Conservation (phyloP, 2,113 vertebrate species). For the Chaetura pelagica region DNA sequence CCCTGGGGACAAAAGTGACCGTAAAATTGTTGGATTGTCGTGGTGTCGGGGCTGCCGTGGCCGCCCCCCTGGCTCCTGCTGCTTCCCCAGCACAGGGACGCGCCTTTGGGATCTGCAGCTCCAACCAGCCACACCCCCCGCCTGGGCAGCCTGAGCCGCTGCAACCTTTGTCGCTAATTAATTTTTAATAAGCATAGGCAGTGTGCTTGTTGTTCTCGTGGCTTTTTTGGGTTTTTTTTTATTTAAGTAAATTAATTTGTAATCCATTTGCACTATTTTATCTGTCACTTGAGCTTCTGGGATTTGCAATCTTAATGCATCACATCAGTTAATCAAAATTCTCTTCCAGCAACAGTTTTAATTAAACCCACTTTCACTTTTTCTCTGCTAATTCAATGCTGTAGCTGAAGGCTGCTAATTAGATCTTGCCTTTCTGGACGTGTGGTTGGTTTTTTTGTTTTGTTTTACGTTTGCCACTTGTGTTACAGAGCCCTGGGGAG, state of each 20-base stretch:
- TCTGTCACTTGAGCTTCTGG: constrained; percentile 29
- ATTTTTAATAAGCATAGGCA: not conserved
- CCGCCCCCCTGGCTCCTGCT: too few species aligned
- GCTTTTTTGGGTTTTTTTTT: too few species aligned
- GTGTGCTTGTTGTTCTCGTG: not conserved
- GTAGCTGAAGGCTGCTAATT: constrained; percentile 10
- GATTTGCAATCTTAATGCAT: constrained; percentile 41
- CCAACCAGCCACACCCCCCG: too few species aligned
- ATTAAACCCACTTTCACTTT: constrained; percentile 44
- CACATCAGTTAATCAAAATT: constrained; percentile 62
- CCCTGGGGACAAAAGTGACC: too few species aligned
- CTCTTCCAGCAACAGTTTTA: constrained; percentile 53
- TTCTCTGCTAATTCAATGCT: not conserved
- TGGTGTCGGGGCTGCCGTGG: too few species aligned
- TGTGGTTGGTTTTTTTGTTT: not conserved
- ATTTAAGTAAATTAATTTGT: constrained; percentile 29
- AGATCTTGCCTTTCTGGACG: not conserved
- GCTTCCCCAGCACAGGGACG: too few species aligned
- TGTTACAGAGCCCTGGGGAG: not conserved
- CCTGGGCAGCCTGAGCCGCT: not conserved
- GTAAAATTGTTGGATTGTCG: too few species aligned
- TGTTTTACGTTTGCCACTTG: not conserved
- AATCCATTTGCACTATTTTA: constrained; percentile 37
- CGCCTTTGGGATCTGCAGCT: accelerated
- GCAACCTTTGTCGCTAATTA: not conserved